phyloP scores from a whole-genome alignment of 1,140 invertebrate genomes.

The Aphidius gifuensis region DNA sequence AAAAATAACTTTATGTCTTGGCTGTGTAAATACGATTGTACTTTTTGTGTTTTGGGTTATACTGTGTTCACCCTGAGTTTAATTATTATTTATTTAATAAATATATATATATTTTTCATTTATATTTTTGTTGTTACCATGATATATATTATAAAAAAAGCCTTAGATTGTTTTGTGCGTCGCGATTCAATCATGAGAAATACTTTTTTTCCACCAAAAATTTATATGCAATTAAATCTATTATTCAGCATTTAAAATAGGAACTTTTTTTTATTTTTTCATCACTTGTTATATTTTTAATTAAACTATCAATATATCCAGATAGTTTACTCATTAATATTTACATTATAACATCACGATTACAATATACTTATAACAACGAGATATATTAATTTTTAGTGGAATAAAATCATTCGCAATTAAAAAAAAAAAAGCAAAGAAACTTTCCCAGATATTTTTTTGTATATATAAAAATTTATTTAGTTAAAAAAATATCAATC shows the following conservation, averaged over 20 bases:
- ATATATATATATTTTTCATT: slow-evolving; percentile 2
- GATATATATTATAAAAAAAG: slow-evolving; percentile 13
- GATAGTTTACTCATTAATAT: slow-evolving; percentile 33
- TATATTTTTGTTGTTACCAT: slow-evolving; percentile 3
- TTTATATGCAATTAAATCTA: background rate
- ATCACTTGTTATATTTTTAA: slow-evolving; percentile 35
- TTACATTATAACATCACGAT: slow-evolving; percentile 39
- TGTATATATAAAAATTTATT: too few relatives aligned
- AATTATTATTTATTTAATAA: slow-evolving; percentile 13
- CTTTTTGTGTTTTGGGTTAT: slow-evolving; percentile 52
- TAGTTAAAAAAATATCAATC: too few relatives aligned
- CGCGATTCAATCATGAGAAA: slow-evolving; percentile 12
- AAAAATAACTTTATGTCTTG: slow-evolving; percentile 43
- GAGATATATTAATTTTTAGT: slow-evolving; percentile 30
- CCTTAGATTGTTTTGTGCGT: slow-evolving; percentile 18
- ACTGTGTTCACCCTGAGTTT: slow-evolving; percentile 53
- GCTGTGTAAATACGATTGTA: slow-evolving; percentile 56
- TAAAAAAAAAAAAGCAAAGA: too few relatives aligned
- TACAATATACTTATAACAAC: slow-evolving; percentile 44
- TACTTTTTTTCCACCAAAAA: background rate
- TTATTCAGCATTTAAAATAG: slow-evolving; percentile 46
- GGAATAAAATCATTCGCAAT: too few relatives aligned
- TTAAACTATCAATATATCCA: slow-evolving; percentile 32
- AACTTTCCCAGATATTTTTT: too few relatives aligned
- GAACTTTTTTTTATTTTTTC: slow-evolving; percentile 51